These are phyloP conservation scores for Allacma fusca DNA, from an alignment of 2,888 invertebrate species.

Conservation along the genomic window DNA sequence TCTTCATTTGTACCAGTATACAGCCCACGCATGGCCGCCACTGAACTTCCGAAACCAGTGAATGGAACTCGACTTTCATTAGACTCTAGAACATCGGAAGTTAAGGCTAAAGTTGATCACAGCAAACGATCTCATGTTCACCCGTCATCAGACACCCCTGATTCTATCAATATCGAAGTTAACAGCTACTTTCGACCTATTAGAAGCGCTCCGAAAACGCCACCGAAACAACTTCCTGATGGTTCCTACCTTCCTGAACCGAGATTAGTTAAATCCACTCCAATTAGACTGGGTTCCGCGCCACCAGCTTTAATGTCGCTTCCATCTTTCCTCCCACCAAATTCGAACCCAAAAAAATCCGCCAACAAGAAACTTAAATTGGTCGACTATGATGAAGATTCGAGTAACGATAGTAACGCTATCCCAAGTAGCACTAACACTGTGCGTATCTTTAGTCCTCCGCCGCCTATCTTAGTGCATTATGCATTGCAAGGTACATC, in stretches of 20 bases:
- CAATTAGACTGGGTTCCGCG: conserved; percentile 42
- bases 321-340: conserved; percentile 14
- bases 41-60: neutral
- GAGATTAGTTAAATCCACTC: conserved; percentile 49
- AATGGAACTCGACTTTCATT: neutral
- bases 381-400: neutral
- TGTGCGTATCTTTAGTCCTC: conserved; percentile 16
- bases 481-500: conserved; percentile 34
- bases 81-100: neutral
- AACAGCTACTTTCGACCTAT: conserved; percentile 59
- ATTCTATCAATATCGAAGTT: conserved; percentile 56
- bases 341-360: neutral
- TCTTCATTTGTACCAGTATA: conserved; percentile 30
- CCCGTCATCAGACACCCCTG: conserved; percentile 46
- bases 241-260: conserved; percentile 57
- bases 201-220: conserved; percentile 57
- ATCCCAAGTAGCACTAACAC: neutral
- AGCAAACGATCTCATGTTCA: conserved; percentile 25
- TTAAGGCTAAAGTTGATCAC: conserved; percentile 1
- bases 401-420: neutral
- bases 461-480: conserved; percentile 21
- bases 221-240: conserved; percentile 54
- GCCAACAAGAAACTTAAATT: neutral
- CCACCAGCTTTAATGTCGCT: neutral
- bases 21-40: neutral